Percentiles rank a stretch among this genome's conserved stretches.
phyloP scores from a whole-genome alignment of 2,797 vertebrate genomes.

The Peromyscus attwateri region DNA sequence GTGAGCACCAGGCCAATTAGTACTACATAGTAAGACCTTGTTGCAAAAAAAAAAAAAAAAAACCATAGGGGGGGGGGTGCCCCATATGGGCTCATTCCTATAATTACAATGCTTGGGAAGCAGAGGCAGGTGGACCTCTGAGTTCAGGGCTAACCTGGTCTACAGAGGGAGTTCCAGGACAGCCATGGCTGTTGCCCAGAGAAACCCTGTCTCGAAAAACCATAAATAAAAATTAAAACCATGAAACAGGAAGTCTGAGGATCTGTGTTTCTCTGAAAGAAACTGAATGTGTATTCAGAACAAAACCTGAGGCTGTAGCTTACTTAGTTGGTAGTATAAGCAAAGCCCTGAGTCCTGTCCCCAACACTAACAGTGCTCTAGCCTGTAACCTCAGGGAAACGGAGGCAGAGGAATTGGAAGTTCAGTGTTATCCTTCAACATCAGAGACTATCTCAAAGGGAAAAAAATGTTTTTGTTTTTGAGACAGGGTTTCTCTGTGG shows the following conservation, averaged over 20 bases:
- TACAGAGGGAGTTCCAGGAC: neutral
- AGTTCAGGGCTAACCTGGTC: neutral
- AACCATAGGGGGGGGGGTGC: too few relatives aligned
- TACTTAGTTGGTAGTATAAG: neutral
- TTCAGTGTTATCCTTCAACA: neutral
- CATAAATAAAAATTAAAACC: neutral
- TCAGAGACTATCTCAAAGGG: neutral
- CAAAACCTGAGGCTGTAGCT: neutral
- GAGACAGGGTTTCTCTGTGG: neutral
- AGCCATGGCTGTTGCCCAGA: neutral
- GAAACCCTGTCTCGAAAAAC: neutral
- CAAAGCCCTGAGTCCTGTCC: neutral
- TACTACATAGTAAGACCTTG: neutral
- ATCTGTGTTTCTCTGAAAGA: neutral
- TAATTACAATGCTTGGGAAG: neutral
- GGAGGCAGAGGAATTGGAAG: too few relatives aligned
- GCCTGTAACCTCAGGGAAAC: neutral
- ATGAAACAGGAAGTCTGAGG: neutral
- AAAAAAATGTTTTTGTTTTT: neutral
- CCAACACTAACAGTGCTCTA: neutral
- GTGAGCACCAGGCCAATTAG: neutral
- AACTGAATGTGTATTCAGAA: neutral
- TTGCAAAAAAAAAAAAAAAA: too few relatives aligned
- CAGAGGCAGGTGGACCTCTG: neutral
- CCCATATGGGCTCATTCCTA: too few relatives aligned